phyloP scores from a whole-genome alignment of 2,113 vertebrate genomes.

The Rhinopithecus roxellana region DNA sequence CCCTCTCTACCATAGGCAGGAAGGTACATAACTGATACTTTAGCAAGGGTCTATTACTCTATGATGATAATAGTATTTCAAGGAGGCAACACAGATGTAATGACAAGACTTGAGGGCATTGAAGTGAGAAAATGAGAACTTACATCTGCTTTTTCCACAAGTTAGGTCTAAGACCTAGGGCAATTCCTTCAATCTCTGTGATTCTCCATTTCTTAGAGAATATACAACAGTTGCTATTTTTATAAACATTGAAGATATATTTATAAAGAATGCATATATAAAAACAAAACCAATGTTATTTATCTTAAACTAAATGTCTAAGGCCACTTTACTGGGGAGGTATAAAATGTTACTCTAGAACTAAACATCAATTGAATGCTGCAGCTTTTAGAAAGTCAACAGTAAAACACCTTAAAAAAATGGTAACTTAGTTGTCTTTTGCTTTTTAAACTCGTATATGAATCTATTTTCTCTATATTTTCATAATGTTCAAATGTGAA shows the following conservation, averaged over 20 bases:
- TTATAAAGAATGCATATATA: background rate
- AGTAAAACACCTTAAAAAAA: background rate
- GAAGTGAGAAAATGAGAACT: background rate
- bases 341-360: background rate
- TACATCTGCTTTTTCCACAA: background rate
- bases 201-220: background rate
- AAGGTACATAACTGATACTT: background rate
- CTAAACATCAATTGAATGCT: background rate
- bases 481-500: background rate
- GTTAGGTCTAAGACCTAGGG: background rate
- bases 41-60: background rate
- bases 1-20: background rate
- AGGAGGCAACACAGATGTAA: background rate
- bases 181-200: background rate
- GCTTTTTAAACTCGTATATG: background rate
- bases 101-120: background rate
- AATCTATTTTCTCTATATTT: background rate
- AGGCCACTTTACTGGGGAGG: background rate
- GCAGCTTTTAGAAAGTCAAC: background rate
- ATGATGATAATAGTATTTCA: background rate
- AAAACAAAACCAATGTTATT: background rate
- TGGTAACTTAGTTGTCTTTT: background rate
- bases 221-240: background rate
- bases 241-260: background rate
- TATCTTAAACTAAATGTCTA: background rate